A percentile compares a stretch with the other conserved stretches of the same genome.
These are phyloP conservation scores for Morone saxatilis DNA, from an alignment of 2,113 vertebrate species.

Conservation along the genomic window DNA sequence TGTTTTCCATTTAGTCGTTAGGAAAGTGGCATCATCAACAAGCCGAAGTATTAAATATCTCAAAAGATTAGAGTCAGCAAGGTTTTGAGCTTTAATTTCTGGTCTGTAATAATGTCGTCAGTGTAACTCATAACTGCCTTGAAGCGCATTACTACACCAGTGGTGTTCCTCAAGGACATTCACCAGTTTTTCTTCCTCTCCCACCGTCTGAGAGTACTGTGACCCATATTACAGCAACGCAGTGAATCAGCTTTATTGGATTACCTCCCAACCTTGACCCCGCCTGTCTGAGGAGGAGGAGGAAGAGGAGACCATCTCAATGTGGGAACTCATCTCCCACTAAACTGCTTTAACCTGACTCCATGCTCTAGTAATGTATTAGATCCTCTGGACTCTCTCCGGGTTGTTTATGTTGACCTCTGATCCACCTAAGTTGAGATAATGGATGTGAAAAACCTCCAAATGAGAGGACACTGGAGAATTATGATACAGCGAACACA, in stretches of 20 bases:
- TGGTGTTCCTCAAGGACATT: slow-evolving; percentile 74
- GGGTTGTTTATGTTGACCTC: slow-evolving; percentile 63
- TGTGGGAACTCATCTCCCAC: slow-evolving; percentile 66
- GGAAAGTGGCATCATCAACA: slow-evolving; percentile 66
- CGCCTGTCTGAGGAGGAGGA: slow-evolving; percentile 37
- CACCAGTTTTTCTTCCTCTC: slow-evolving; percentile 54
- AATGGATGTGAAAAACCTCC: slow-evolving; percentile 41
- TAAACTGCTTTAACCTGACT: slow-evolving; percentile 46
- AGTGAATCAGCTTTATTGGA: slow-evolving; percentile 81
- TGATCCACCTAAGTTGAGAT: slow-evolving; percentile 23
- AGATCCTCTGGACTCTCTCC: slow-evolving; percentile 23
- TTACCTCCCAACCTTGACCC: slow-evolving; percentile 74
- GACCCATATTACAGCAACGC: slow-evolving; percentile 64
- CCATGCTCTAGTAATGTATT: slow-evolving; percentile 48
- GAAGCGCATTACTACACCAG: slow-evolving; percentile 34
- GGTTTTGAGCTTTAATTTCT: slow-evolving; percentile 54
- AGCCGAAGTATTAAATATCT: slow-evolving; percentile 45
- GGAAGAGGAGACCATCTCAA: slow-evolving; percentile 36
- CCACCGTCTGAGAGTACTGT: slow-evolving; percentile 47
- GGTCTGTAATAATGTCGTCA: slow-evolving; percentile 34
- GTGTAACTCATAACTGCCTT: slow-evolving; percentile 57
- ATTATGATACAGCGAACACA: slow-evolving; percentile 22
- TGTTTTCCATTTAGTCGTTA: slow-evolving; percentile 50
- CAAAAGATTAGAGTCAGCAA: slow-evolving; percentile 57
- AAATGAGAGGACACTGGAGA: slow-evolving; percentile 5